Evolutionary conservation across 2,113 vertebrate genomes (phyloP), one percentile per base, ranked within the genome.

Genomic region (Ranitomeya variabilis): DNA sequence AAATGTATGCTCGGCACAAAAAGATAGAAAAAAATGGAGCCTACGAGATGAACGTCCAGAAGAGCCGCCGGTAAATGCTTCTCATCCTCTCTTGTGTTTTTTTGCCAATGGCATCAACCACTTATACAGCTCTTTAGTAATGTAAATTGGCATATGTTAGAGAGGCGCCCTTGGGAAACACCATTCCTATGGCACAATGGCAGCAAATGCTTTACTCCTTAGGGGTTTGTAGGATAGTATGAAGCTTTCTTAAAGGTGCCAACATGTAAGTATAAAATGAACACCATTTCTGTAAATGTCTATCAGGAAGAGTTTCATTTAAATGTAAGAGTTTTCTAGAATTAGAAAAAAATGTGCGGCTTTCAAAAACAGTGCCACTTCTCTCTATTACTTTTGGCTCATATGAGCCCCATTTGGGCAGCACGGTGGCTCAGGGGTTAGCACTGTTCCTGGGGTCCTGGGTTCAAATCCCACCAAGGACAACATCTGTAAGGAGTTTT

Each of bases 1-100:
- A 66, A 66, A 79, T 67, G 85, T 79, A 54, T 23, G 55, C 19
- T 54, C 60, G 64, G 51, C 45, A 67, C 79, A 78, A 66, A 78
- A 59, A 59, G 45, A 52, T 7, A 80, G 23, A 64, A n/a, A 37
- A 37, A 54, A 13, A 19, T 23, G 16, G 59, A 45, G n/a, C 18
- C 7, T 31, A 3, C 7, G 54, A 80, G 23, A 82, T 82, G 59
- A 82, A 45, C 59, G 21, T 80, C 57, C 79, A 31, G 69, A 86
- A 26, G 57, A 66, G 51, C 52, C 74, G 60, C 18, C 21, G 31
- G 45, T 51, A 66, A 78, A 86, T 59, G 26, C n/a, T 8, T 9
- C 23, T 5, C 54, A 79, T 23, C 1, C 11, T 45, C 23, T 26
- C 7, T 18, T 51, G 31, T 76, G 51, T 76, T 76, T 12, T 31